These are phyloP conservation scores for Montipora efflorescens DNA, from an alignment of 64 coral and sea anemone species.

Conservation along the genomic window DNA sequence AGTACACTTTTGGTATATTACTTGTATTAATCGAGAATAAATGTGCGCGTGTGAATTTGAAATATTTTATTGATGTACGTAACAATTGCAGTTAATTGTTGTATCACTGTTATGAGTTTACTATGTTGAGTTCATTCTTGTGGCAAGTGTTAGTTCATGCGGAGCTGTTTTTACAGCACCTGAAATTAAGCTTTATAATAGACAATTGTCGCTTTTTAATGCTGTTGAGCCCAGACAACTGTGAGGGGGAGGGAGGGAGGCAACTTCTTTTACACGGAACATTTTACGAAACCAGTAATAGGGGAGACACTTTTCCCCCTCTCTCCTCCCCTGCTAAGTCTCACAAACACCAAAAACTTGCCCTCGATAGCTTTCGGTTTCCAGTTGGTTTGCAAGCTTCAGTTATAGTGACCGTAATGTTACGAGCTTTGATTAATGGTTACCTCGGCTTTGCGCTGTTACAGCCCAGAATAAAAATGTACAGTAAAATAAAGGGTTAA, in stretches of 20 bases:
- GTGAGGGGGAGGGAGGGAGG: not conserved
- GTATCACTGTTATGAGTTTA: conserved; percentile 1
- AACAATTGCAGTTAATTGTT: conserved; percentile 2
- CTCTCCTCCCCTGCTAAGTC: not conserved
- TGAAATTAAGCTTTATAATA: not conserved
- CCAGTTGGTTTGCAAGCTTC: not conserved
- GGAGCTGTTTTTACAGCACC: not conserved
- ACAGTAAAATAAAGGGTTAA: not conserved
- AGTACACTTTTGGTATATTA: not conserved
- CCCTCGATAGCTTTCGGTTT: not conserved
- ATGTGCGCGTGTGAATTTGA: not conserved
- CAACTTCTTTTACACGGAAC: not conserved
- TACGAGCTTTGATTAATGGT: not conserved
- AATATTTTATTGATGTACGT: not conserved
- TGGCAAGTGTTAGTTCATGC: not conserved
- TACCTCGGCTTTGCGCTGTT: not conserved
- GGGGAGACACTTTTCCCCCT: not conserved
- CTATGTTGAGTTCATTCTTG: not conserved
- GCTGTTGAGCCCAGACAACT: not conserved
- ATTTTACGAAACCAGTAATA: not conserved
- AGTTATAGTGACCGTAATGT: not conserved
- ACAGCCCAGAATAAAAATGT: not conserved
- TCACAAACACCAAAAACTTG: not conserved
- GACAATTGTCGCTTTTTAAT: conserved; percentile 4
- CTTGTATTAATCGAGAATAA: not conserved